These are phyloP conservation scores for Hipposideros larvatus DNA, from an alignment of 2,797 vertebrate genomes.

Conservation along the genomic window DNA sequence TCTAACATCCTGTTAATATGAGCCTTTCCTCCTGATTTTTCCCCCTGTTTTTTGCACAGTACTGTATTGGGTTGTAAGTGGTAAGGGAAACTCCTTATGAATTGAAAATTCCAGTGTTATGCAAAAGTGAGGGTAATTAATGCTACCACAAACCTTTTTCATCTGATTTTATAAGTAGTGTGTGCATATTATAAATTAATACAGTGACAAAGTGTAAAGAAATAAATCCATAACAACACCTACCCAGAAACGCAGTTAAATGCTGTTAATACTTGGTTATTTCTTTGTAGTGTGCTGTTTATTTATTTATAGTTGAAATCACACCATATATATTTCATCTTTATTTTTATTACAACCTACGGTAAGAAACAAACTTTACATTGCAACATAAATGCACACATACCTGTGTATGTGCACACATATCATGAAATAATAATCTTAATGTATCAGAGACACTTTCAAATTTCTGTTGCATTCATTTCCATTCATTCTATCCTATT, in stretches of 20 bases:
- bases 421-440: neutral
- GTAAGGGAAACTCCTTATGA: too few species aligned
- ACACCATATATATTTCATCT: neutral
- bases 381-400: neutral
- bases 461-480: neutral
- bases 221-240: neutral
- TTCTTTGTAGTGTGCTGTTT: neutral
- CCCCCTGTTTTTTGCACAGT: neutral
- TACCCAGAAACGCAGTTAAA: neutral
- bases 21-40: neutral
- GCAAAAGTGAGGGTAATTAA: neutral
- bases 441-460: neutral
- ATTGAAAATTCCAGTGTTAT: neutral
- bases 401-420: neutral
- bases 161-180: neutral
- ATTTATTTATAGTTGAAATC: neutral
- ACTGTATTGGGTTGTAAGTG: neutral
- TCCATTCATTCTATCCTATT: neutral
- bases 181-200: neutral
- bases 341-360: neutral
- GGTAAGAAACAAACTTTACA: neutral
- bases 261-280: neutral
- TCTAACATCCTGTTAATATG: neutral
- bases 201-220: neutral
- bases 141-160: neutral